Percentiles rank a stretch among this genome's conserved stretches.
These are phyloP conservation scores for Schrankia costaestrigalis DNA, from an alignment of 2,888 invertebrate species.

Conservation along the genomic window DNA sequence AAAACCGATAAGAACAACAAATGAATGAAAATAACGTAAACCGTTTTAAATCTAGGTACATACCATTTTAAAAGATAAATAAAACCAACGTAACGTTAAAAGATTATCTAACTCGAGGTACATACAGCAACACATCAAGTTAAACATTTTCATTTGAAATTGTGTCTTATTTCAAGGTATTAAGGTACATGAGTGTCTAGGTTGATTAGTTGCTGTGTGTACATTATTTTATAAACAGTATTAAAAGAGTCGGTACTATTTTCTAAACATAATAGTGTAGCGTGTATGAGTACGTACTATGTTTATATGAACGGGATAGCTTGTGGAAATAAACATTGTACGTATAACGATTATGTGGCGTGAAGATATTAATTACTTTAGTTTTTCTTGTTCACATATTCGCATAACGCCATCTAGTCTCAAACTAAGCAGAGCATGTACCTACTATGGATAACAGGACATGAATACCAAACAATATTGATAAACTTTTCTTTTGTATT, in stretches of 20 bases:
- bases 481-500: too few relatives aligned
- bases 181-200: too few relatives aligned
- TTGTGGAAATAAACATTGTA: constrained; percentile 19
- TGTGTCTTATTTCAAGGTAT: too few relatives aligned
- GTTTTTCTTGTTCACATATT: neutral
- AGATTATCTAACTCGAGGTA: constrained; percentile 1
- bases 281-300: constrained; percentile 19
- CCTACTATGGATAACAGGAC: too few relatives aligned
- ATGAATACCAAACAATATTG: neutral
- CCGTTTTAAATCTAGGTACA: too few relatives aligned
- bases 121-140: too few relatives aligned
- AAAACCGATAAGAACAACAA: too few relatives aligned
- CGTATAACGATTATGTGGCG: neutral
- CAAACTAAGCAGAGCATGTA: neutral
- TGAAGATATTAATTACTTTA: neutral
- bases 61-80: too few relatives aligned
- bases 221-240: constrained; percentile 9
- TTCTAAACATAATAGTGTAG: constrained; percentile 38
- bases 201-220: too few relatives aligned
- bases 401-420: neutral
- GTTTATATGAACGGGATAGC: constrained; percentile 32
- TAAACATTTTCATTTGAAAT: too few relatives aligned
- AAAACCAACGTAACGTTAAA: constrained; percentile 1
- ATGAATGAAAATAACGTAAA: too few relatives aligned
- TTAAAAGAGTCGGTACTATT: constrained; percentile 20